A percentile compares a stretch with the other conserved stretches of the same genome.
Conservation (phyloP, 2,888 invertebrate species). For the Spisula subtruncata region DNA sequence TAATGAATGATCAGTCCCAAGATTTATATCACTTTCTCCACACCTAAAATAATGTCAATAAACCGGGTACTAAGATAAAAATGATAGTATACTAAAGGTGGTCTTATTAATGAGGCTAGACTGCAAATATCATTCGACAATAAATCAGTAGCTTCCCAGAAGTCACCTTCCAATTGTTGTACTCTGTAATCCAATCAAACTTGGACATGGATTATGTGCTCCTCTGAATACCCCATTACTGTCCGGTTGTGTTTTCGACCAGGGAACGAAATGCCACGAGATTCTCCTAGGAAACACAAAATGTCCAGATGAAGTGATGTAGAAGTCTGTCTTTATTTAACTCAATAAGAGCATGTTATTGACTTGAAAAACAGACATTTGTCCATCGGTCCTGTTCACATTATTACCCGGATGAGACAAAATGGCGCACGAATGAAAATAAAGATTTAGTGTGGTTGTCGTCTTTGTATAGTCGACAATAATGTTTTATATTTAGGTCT, state of each 20-base stretch:
- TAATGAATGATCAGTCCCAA: too few relatives aligned
- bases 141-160: too few relatives aligned
- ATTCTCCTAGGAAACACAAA: slow-evolving; percentile 53
- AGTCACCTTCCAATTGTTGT: too few relatives aligned
- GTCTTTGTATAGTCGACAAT: slow-evolving; percentile 45
- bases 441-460: slow-evolving; percentile 51
- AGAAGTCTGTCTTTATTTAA: slow-evolving; percentile 45
- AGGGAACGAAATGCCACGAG: neutral
- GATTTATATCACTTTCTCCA: too few relatives aligned
- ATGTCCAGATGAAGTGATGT: slow-evolving; percentile 35
- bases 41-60: too few relatives aligned
- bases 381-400: slow-evolving; percentile 45
- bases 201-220: neutral
- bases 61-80: too few relatives aligned
- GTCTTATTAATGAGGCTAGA: too few relatives aligned
- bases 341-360: slow-evolving; percentile 59
- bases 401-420: slow-evolving; percentile 62
- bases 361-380: slow-evolving; percentile 64
- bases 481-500: slow-evolving; percentile 53
- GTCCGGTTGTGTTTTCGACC: neutral
- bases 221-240: neutral
- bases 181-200: neutral
- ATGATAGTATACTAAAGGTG: too few relatives aligned
- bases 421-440: slow-evolving; percentile 61
- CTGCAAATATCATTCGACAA: too few relatives aligned